These are phyloP conservation scores for Abramis brama DNA, from an alignment of 2,113 vertebrate species.

Conservation along the genomic window DNA sequence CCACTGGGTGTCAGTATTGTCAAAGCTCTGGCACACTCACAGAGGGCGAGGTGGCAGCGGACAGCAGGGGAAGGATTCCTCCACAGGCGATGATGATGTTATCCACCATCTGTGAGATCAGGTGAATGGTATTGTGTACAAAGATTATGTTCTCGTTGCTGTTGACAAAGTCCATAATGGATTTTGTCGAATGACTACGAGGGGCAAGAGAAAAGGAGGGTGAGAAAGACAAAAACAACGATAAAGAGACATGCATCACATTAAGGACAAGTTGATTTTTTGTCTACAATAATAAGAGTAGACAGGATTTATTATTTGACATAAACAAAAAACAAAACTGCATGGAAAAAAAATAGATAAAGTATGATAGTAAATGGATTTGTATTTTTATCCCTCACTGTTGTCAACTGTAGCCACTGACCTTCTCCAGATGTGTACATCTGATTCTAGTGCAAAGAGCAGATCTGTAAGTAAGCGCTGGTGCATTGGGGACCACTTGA, in stretches of 20 bases:
- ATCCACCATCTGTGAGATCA: constrained; percentile 93
- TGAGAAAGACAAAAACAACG: constrained; percentile 54
- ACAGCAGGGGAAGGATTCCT: constrained; percentile 93
- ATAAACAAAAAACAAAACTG: background rate
- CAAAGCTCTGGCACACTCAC: constrained; percentile 79
- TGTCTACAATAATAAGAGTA: background rate
- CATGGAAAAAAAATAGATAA: no score
- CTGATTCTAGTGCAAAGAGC: constrained; percentile 95
- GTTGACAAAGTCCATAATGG: constrained; percentile 92
- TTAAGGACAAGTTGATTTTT: background rate
- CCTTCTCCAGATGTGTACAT: constrained; percentile 99
- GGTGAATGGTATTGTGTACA: constrained; percentile 91
- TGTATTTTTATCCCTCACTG: background rate
- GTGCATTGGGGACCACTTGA: constrained; percentile 99
- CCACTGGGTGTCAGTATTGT: constrained; percentile 71
- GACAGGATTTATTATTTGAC: background rate
- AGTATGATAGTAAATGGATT: background rate
- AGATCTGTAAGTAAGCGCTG: constrained; percentile 95
- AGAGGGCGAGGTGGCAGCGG: constrained; percentile 94
- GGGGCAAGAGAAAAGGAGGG: background rate
- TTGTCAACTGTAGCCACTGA: constrained; percentile 60
- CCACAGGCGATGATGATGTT: constrained; percentile 92
- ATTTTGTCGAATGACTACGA: constrained; percentile 86
- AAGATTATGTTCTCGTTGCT: constrained; percentile 94
- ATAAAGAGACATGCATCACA: background rate